Evolutionary conservation across 2,888 invertebrate genomes (phyloP).

Genomic region (Diploptera punctata): DNA sequence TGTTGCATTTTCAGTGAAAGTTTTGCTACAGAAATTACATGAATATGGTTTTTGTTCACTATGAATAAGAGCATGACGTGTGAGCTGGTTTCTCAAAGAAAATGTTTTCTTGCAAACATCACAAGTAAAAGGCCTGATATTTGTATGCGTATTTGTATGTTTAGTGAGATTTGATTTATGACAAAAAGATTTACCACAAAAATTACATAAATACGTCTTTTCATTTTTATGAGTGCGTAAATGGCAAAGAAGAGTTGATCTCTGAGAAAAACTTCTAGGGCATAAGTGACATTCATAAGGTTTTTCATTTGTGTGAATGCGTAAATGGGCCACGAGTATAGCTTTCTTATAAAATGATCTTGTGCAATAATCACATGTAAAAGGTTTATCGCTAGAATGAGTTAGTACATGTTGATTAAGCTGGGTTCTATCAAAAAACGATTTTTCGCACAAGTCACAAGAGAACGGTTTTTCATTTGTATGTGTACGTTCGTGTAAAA

Average conservation of each 20-base stretch:
- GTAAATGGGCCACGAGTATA: not conserved
- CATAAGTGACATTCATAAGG: not conserved
- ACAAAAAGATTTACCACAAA: not conserved
- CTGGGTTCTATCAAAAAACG: not conserved
- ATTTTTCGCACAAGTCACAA: not conserved
- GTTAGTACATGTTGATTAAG: not conserved
- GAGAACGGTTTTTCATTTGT: not conserved
- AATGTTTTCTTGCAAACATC: not conserved
- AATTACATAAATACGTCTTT: not conserved
- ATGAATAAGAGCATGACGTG: too few species aligned
- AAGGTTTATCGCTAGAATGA: not conserved
- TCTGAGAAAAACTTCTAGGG: not conserved
- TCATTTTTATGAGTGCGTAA: not conserved
- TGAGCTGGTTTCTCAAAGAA: not conserved
- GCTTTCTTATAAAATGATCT: not conserved
- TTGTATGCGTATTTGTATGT: not conserved
- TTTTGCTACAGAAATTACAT: too few species aligned
- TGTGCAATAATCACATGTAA: not conserved
- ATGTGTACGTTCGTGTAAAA: not conserved
- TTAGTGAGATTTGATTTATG: not conserved
- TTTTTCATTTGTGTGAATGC: not conserved
- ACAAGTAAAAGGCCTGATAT: not conserved
- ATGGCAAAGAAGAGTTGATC: not conserved
- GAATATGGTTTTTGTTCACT: too few species aligned
- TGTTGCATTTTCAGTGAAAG: too few species aligned